Percentiles rank a stretch among this genome's conserved stretches.
These are phyloP conservation scores for Botia almorhae DNA, from an alignment of 2,797 vertebrate species.

Conservation along the genomic window DNA sequence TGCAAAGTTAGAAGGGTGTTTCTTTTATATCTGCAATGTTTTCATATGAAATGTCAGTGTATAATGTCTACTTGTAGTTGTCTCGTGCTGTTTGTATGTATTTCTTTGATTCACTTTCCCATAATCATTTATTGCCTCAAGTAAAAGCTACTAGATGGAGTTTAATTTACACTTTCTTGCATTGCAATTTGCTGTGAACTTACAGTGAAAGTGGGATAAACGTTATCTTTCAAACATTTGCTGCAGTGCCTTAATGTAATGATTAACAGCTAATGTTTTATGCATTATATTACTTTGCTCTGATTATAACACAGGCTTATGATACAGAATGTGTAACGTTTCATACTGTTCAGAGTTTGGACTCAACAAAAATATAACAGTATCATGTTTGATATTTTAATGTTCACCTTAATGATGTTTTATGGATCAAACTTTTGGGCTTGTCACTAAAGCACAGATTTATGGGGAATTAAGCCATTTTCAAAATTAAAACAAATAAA, in stretches of 20 bases:
- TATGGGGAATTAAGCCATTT: conserved; percentile 41
- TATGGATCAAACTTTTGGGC: conserved; percentile 14
- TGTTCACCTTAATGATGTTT: conserved; percentile 26
- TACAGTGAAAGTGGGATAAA: background rate
- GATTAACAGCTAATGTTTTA: background rate
- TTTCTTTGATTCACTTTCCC: conserved; percentile 22
- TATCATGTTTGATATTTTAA: background rate
- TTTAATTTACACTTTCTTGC: conserved; percentile 9
- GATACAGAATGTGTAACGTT: background rate
- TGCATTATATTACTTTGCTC: background rate
- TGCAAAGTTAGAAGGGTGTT: background rate
- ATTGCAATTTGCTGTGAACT: background rate
- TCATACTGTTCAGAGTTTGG: background rate
- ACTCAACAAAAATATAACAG: background rate
- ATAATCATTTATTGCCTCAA: conserved; percentile 2
- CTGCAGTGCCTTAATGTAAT: conserved; percentile 36
- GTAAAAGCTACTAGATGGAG: conserved; percentile 6
- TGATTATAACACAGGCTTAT: background rate
- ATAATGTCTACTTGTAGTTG: background rate
- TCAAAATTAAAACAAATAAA: conserved; percentile 37
- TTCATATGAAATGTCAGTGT: conserved; percentile 41
- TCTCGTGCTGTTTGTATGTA: conserved; percentile 1
- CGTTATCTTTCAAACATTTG: background rate
- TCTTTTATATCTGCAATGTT: conserved; percentile 40
- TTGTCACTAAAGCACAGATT: conserved; percentile 18